These are phyloP conservation scores for Coracias cyanogaster DNA, from an alignment of 2,797 vertebrate genomes.

Conservation along the genomic window DNA sequence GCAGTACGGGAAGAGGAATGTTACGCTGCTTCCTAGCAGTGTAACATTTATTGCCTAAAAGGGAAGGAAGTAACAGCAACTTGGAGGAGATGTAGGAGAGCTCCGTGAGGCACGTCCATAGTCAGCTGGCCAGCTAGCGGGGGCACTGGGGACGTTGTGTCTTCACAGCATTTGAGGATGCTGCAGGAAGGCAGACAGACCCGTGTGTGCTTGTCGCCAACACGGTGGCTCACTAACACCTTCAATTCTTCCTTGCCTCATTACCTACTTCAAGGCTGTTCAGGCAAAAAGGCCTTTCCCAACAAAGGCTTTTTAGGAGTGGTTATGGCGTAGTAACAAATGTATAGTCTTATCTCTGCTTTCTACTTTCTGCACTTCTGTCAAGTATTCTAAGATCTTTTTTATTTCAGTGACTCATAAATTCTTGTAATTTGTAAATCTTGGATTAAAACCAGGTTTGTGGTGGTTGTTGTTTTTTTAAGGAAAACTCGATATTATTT, in stretches of 20 bases:
- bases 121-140: neutral
- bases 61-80: neutral
- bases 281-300: no score
- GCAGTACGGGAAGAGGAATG: neutral
- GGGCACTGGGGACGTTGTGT: rapidly evolving
- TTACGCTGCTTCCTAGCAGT: neutral
- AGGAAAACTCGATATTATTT: neutral
- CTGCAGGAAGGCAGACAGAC: neutral
- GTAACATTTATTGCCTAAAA: neutral
- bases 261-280: neutral
- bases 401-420: neutral
- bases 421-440: neutral
- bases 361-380: neutral
- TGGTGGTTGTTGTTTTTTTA: neutral
- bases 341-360: neutral
- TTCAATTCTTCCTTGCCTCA: neutral
- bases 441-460: neutral
- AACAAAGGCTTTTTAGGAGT: neutral
- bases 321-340: rapidly evolving
- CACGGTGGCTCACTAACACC: rapidly evolving
- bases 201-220: neutral
- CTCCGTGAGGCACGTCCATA: rapidly evolving
- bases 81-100: neutral
- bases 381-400: neutral
- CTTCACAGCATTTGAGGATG: neutral